phyloP scores from a whole-genome alignment of 2,888 invertebrate genomes.

The Zonitis immaculata region DNA sequence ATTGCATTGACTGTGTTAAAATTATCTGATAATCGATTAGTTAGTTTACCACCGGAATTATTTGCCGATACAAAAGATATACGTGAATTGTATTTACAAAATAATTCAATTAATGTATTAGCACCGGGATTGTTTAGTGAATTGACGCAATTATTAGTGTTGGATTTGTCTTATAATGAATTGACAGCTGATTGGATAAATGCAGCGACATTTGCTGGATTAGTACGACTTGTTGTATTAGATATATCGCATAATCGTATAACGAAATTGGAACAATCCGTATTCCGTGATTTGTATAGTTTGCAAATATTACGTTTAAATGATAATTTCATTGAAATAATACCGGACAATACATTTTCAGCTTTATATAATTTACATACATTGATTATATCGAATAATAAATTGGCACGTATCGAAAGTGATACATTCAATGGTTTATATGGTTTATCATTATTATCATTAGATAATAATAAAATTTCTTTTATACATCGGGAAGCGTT shows the following conservation, averaged over 20 bases:
- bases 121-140: conserved; percentile 77
- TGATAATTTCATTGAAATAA: conserved; percentile 70
- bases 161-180: conserved; percentile 75
- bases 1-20: conserved; percentile 67
- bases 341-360: conserved; percentile 74
- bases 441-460: conserved; percentile 68
- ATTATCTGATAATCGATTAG: conserved; percentile 75
- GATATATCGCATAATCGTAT: conserved; percentile 75
- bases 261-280: conserved; percentile 66
- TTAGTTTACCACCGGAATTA: conserved; percentile 74
- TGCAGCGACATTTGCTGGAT: conserved; percentile 71
- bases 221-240: conserved; percentile 70
- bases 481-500: conserved; percentile 71
- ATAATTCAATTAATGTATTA: conserved; percentile 75
- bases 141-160: conserved; percentile 66
- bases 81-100: conserved; percentile 75
- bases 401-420: conserved; percentile 68
- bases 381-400: conserved; percentile 75
- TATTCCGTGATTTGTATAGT: conserved; percentile 73
- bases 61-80: conserved; percentile 74
- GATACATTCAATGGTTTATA: conserved; percentile 72
- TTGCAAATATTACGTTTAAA: conserved; percentile 76
- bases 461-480: conserved; percentile 75
- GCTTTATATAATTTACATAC: conserved; percentile 75
- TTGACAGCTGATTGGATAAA: conserved; percentile 79